These are phyloP conservation scores for Cosmia pyralina DNA, from an alignment of 2,888 invertebrate species.

Conservation along the genomic window DNA sequence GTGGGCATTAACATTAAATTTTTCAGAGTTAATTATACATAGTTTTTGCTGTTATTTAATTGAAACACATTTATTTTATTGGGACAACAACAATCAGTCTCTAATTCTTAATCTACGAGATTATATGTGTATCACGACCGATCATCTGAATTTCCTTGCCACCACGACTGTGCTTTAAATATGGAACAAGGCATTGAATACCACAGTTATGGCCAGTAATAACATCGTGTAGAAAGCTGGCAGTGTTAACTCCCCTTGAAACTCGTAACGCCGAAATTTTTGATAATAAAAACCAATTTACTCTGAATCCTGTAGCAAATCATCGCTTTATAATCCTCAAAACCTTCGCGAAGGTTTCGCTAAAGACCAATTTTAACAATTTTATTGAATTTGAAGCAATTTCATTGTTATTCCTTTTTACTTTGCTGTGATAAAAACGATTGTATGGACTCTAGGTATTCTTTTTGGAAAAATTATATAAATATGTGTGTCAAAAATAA, in stretches of 20 bases:
- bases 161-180: conserved; percentile 49
- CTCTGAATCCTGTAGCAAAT: conserved; percentile 59
- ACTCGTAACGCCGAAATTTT: conserved; percentile 59
- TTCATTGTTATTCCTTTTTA: conserved; percentile 28
- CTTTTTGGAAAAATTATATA: conserved; percentile 1
- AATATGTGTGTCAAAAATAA: conserved; percentile 21
- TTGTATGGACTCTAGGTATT: conserved; percentile 24
- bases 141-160: conserved; percentile 19
- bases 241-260: conserved; percentile 62
- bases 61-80: conserved; percentile 20
- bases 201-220: conserved; percentile 67
- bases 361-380: conserved; percentile 46
- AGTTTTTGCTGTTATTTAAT: conserved; percentile 35
- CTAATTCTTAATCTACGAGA: conserved; percentile 17
- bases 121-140: conserved; percentile 23
- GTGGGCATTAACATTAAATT: conserved; percentile 22
- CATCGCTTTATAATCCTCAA: conserved; percentile 55
- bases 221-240: conserved; percentile 70
- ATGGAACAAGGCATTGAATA: conserved; percentile 59
- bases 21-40: conserved; percentile 17
- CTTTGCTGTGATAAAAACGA: conserved; percentile 37
- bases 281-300: conserved; percentile 69
- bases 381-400: conserved; percentile 32
- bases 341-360: conserved; percentile 40
- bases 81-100: background rate